A percentile compares a stretch with the other conserved stretches of the same genome.
phyloP scores from a whole-genome alignment of 2,113 vertebrate genomes.

The Gallinago paraguaiae region DNA sequence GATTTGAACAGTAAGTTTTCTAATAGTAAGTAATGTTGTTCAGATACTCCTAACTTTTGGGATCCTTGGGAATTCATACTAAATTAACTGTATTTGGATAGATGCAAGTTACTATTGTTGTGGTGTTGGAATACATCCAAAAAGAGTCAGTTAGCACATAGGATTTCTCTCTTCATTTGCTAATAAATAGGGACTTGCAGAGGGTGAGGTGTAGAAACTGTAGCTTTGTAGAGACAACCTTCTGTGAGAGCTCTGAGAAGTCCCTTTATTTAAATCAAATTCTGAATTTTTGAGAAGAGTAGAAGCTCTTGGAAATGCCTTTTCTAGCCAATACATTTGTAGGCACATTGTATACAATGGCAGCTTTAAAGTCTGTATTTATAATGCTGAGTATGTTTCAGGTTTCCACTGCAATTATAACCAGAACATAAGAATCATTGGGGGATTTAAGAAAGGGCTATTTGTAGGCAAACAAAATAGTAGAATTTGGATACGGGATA shows the following conservation, averaged over 20 bases:
- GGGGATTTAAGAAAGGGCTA: background rate
- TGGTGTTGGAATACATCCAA: background rate
- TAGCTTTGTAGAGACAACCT: background rate
- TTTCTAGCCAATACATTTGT: background rate
- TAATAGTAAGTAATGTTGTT: background rate
- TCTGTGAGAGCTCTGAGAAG: background rate
- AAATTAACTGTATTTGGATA: background rate
- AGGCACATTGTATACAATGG: background rate
- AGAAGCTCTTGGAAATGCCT: background rate
- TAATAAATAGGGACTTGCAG: background rate
- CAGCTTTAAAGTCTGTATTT: background rate
- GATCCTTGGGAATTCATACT: background rate
- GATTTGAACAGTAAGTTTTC: background rate
- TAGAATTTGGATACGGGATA: background rate
- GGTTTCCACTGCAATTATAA: background rate
- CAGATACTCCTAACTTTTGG: background rate
- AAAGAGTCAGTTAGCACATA: background rate
- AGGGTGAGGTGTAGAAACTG: background rate
- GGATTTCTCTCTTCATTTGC: background rate
- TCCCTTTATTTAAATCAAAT: background rate
- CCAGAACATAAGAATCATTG: background rate
- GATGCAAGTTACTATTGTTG: background rate
- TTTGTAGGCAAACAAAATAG: background rate
- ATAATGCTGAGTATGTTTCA: background rate
- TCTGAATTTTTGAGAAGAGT: background rate